Conservation (phyloP, 2,888 invertebrate genomes). For the Megamerina dolium region DNA sequence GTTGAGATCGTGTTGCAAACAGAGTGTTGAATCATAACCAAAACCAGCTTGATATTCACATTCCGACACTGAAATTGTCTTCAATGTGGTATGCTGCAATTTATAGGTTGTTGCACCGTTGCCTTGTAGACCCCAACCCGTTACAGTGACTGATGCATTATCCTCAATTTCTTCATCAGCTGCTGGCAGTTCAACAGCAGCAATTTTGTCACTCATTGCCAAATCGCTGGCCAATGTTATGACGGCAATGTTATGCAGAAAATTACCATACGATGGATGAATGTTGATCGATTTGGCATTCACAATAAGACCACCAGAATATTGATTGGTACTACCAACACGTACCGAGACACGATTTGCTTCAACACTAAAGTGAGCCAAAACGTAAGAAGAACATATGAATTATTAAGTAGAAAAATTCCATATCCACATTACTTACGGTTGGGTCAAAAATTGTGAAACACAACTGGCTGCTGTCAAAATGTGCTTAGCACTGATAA, state of each 20-base stretch:
- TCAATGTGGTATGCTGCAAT: conserved; percentile 33
- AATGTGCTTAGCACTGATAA: conserved; percentile 26
- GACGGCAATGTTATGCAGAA: conserved; percentile 39
- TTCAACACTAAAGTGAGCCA: conserved; percentile 24
- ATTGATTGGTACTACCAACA: conserved; percentile 40
- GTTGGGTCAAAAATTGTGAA: conserved; percentile 18
- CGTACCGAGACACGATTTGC: conserved; percentile 25
- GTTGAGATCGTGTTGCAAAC: conserved; percentile 29
- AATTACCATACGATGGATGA: conserved; percentile 38
- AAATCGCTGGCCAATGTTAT: conserved; percentile 26
- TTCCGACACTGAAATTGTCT: conserved; percentile 21
- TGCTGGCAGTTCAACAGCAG: conserved; percentile 26
- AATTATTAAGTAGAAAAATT: conserved; percentile 2
- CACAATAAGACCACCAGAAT: conserved; percentile 35
- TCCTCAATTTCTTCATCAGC: conserved; percentile 22
- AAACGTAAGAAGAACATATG: neutral
- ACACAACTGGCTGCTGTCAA: conserved; percentile 40
- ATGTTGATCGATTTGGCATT: conserved; percentile 26
- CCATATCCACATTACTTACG: conserved; percentile 35
- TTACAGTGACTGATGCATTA: conserved; percentile 29
- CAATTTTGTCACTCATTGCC: conserved; percentile 24
- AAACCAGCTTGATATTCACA: conserved; percentile 35
- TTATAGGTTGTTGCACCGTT: conserved; percentile 29
- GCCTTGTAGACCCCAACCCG: conserved; percentile 39
- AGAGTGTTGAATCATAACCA: conserved; percentile 33